Percentiles rank a stretch among this genome's conserved stretches.
phyloP scores from a whole-genome alignment of 2,797 vertebrate species.

The Cephalopachus bancanus region DNA sequence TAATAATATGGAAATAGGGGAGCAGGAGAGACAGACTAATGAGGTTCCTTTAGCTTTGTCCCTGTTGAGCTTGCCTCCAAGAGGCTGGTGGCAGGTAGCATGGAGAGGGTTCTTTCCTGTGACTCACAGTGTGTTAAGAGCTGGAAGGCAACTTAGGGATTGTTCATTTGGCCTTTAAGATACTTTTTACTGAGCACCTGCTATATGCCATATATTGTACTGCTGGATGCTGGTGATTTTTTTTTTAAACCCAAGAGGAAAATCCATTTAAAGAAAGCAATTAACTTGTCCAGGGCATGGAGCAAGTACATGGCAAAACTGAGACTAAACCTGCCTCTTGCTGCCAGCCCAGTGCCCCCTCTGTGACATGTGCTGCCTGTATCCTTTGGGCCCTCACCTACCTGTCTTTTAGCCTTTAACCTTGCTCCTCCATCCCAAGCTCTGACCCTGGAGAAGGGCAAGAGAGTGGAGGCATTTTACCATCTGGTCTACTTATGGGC shows the following conservation, averaged over 20 bases:
- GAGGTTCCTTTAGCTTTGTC: slow-evolving; percentile 58
- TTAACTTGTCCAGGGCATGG: not conserved
- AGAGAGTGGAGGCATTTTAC: not conserved
- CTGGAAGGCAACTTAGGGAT: not conserved
- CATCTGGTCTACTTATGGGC: not conserved
- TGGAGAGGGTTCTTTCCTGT: slow-evolving; percentile 13
- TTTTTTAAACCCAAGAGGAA: not conserved
- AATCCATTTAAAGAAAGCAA: slow-evolving; percentile 3
- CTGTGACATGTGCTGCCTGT: not conserved
- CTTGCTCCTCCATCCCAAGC: not conserved
- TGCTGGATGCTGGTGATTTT: not conserved
- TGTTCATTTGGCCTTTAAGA: not conserved
- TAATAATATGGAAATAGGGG: slow-evolving; percentile 54
- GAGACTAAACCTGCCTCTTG: slow-evolving; percentile 1
- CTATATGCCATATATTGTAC: slow-evolving; percentile 16
- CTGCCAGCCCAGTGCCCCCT: not conserved
- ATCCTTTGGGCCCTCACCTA: not conserved
- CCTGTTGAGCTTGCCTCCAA: slow-evolving; percentile 43
- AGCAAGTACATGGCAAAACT: not conserved
- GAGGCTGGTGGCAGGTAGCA: not conserved
- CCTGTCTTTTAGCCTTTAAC: not conserved
- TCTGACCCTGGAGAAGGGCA: not conserved
- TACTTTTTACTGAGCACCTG: not conserved
- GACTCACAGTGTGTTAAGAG: not conserved
- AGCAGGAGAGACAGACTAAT: not conserved